Conservation (phyloP, 92 coral and sea anemone species). For the Actinernus sp. region DNA sequence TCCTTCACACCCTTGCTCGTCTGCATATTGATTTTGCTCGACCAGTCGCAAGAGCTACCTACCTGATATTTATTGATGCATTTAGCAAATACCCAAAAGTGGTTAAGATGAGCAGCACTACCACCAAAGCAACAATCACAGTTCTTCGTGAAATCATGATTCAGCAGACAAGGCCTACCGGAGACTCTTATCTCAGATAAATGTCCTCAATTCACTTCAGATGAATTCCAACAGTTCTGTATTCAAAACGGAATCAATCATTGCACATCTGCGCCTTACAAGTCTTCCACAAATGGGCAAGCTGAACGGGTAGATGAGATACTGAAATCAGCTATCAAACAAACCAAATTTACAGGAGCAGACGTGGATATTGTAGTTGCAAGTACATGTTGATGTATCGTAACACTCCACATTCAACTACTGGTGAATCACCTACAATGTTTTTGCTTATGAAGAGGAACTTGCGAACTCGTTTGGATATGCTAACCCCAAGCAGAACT, state of each 20-base stretch:
- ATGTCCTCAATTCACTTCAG: slow-evolving; percentile 48
- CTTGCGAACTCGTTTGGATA: no score
- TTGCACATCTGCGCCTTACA: slow-evolving; percentile 38
- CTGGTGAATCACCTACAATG: no score
- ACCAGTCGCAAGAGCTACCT: slow-evolving; percentile 44
- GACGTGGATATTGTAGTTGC: no score
- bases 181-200: slow-evolving; percentile 59
- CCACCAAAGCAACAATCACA: slow-evolving; percentile 38
- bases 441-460: no score
- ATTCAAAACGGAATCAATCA: slow-evolving; percentile 40
- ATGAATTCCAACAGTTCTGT: slow-evolving; percentile 60
- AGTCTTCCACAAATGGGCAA: slow-evolving; percentile 57
- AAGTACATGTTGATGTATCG: no score
- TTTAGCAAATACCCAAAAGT: slow-evolving; percentile 66
- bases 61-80: slow-evolving; percentile 57
- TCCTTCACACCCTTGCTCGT: slow-evolving; percentile 54
- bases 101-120: slow-evolving; percentile 56
- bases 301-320: slow-evolving; percentile 56
- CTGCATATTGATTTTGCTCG: slow-evolving; percentile 66
- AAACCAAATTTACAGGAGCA: no score
- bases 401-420: no score
- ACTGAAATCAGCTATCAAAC: no score
- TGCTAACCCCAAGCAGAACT: no score
- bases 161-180: slow-evolving; percentile 60
- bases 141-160: slow-evolving; percentile 46